Conservation (phyloP, 2,797 vertebrate species). For the Alouatta caraya region DNA sequence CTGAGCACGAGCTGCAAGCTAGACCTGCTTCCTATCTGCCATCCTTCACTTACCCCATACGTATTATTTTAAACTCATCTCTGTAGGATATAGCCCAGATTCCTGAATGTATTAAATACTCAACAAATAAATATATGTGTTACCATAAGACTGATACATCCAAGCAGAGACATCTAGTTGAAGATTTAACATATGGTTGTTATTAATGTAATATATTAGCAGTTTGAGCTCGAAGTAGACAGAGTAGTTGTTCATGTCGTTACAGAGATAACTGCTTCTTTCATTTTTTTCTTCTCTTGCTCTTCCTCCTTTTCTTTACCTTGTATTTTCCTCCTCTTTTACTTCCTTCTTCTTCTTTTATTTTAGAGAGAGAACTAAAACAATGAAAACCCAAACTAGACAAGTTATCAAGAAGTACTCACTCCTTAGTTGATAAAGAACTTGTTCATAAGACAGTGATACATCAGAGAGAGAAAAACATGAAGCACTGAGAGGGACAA, state of each 20-base stretch:
- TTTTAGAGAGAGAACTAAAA: not conserved
- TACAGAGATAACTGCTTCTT: not conserved
- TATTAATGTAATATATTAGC: not conserved
- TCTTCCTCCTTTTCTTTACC: not conserved
- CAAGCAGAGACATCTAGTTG: not conserved
- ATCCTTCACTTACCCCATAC: not conserved
- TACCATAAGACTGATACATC: not conserved
- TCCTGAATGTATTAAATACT: not conserved
- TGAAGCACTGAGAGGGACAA: accelerated
- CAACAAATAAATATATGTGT: not conserved
- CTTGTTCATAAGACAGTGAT: not conserved
- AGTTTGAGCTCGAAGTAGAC: not conserved
- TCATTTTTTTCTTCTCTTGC: not conserved
- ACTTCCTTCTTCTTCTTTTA: not conserved
- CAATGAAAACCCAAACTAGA: not conserved
- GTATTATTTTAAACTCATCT: not conserved
- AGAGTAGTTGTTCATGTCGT: not conserved
- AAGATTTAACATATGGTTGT: not conserved
- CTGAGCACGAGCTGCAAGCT: not conserved
- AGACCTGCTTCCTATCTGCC: not conserved
- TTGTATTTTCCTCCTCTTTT: not conserved
- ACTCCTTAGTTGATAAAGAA: not conserved
- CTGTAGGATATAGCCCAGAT: not conserved
- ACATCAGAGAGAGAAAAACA: not conserved
- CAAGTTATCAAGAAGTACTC: not conserved